Conservation (phyloP, 2,888 invertebrate genomes). For the Drosophila limbata region DNA sequence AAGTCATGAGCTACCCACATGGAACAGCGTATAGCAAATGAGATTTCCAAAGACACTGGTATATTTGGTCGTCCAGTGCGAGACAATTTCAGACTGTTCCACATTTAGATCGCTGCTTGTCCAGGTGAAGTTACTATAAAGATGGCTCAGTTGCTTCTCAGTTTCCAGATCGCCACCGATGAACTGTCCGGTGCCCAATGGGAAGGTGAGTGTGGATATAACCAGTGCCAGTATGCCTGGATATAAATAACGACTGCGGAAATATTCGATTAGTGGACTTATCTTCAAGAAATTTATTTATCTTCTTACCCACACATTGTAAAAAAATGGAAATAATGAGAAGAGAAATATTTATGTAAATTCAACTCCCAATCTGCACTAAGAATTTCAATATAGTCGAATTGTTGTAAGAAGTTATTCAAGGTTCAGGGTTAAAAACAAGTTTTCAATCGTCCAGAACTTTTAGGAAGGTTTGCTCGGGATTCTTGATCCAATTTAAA, state of each 20-base stretch:
- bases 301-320: background rate
- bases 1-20: slow-evolving; percentile 88
- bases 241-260: slow-evolving; percentile 95
- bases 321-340: background rate
- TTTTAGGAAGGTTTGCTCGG: too few relatives aligned
- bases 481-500: too few relatives aligned
- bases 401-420: too few relatives aligned
- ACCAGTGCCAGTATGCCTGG: slow-evolving; percentile 95
- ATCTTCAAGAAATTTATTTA: background rate
- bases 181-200: slow-evolving; percentile 96
- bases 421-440: too few relatives aligned
- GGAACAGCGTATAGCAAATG: slow-evolving; percentile 92
- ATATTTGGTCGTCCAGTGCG: slow-evolving; percentile 94
- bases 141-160: slow-evolving; percentile 90
- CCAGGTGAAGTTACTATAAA: slow-evolving; percentile 99
- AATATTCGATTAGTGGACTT: background rate
- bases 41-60: slow-evolving; percentile 95
- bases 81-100: slow-evolving; percentile 92
- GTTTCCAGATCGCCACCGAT: slow-evolving; percentile 93
- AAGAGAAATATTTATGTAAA: background rate
- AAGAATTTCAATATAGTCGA: too few relatives aligned
- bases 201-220: slow-evolving; percentile 95
- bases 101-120: slow-evolving; percentile 91
- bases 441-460: too few relatives aligned
- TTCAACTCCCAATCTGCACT: too few relatives aligned